Conservation (phyloP, 2,888 invertebrate genomes). For the Trachelus stipa region DNA sequence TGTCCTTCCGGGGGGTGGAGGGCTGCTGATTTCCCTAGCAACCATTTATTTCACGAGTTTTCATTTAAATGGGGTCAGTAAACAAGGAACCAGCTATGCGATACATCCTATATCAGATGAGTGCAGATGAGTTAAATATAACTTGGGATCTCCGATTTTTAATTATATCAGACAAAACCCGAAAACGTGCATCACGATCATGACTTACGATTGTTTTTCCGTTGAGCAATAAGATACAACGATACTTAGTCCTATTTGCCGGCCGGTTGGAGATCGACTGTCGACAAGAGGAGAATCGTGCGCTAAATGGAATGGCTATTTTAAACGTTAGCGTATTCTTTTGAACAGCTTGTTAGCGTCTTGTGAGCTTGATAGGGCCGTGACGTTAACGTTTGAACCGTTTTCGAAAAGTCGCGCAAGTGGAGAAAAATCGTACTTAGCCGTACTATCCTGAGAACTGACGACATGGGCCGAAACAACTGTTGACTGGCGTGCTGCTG, state of each 20-base stretch:
- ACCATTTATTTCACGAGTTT: neutral
- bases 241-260: neutral
- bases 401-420: neutral
- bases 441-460: neutral
- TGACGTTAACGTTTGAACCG: neutral
- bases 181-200: neutral
- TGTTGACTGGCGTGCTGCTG: neutral
- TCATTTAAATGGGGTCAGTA: neutral
- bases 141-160: neutral
- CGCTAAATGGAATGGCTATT: neutral
- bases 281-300: neutral
- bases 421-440: neutral
- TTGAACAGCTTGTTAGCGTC: neutral
- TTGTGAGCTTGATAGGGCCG: neutral
- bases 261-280: neutral
- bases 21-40: neutral
- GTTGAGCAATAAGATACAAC: neutral
- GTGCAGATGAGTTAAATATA: neutral
- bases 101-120: neutral
- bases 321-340: neutral
- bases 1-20: neutral
- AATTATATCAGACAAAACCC: neutral
- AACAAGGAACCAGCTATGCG: neutral
- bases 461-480: neutral
- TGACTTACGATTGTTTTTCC: neutral